Base-by-base conservation (phyloP, 1,140 invertebrate genomes). In the Elysia chlorotica region DNA sequence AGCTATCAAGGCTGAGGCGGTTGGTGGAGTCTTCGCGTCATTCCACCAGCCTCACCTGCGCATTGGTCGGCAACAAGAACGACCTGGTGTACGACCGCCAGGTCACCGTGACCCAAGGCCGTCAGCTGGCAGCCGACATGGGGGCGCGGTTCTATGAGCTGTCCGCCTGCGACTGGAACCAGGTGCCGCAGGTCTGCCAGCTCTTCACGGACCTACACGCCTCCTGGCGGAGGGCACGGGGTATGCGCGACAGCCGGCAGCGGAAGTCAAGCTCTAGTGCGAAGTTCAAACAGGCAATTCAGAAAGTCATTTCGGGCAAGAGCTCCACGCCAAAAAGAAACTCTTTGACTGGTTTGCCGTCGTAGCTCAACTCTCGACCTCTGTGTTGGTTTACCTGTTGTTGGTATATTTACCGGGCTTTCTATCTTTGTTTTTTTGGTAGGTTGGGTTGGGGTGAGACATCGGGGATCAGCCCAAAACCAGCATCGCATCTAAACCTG, bases 61-160 rank as follows among this genome's bases (percentile, higher is more conserved):
- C 94, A 28, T 84, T 95, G 65, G 93, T 95, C 17, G 96, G 92
- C 23, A 97, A 97, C 83, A 97, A 97, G 88, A 93, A 91, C 6
- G 96, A 97, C 82, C 94, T 97, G 92, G 93, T 96, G 36, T 95
- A 96, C 87, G 88, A 96, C 62, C 89, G 96, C 79, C 94, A 96
- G 90, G 94, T 97, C 67, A 93, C 92, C 79, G 90, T 90, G 87
- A 94, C 92, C 0, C 91, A 92, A 72, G 96, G 93, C 0, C 90
- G 92, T 37, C 87, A 91, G 30, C 87, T 93, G 23, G 93, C 92
- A 74, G 82, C 92, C 92, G 87, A 93, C 63, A 81, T 95, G 67
- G 93, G 93, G 37, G 94, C 93, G 81, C 92, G 91, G 76, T 95
- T 94, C 81, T 92, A 93, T 81, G 93, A 95, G 85, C 93, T 95